A percentile compares a stretch with the other conserved stretches of the same genome.
These are phyloP conservation scores for Macropus fuliginosus DNA, from an alignment of 2,797 vertebrate species.

Conservation along the genomic window DNA sequence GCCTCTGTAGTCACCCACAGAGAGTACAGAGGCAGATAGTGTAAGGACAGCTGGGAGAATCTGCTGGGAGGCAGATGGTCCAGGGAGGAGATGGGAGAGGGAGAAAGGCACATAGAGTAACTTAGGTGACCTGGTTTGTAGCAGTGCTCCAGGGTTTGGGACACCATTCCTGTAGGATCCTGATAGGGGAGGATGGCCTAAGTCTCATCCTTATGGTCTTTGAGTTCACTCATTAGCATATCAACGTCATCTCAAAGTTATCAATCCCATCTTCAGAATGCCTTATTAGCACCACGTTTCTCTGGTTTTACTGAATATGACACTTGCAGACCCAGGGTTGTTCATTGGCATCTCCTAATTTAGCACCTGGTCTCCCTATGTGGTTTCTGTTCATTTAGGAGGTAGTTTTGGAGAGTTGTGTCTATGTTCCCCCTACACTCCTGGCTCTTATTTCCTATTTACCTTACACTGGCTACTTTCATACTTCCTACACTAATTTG, in stretches of 20 bases:
- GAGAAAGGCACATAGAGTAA: neutral
- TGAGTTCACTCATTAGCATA: neutral
- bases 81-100: neutral
- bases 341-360: neutral
- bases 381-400: neutral
- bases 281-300: neutral
- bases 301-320: neutral
- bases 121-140: neutral
- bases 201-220: neutral
- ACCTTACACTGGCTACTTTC: neutral
- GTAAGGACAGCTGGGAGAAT: too few relatives aligned
- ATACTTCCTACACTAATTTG: neutral
- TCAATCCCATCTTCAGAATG: neutral
- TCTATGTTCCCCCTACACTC: neutral
- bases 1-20: too few relatives aligned
- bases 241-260: neutral
- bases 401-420: neutral
- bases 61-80: too few relatives aligned
- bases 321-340: neutral
- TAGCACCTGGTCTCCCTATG: neutral
- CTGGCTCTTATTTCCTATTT: neutral
- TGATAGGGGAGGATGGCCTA: neutral
- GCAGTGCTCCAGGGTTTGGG: neutral
- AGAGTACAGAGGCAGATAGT: neutral
- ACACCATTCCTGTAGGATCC: neutral